These are phyloP conservation scores for Muscicapa comitata DNA, from an alignment of 2,797 vertebrate species.

Conservation along the genomic window DNA sequence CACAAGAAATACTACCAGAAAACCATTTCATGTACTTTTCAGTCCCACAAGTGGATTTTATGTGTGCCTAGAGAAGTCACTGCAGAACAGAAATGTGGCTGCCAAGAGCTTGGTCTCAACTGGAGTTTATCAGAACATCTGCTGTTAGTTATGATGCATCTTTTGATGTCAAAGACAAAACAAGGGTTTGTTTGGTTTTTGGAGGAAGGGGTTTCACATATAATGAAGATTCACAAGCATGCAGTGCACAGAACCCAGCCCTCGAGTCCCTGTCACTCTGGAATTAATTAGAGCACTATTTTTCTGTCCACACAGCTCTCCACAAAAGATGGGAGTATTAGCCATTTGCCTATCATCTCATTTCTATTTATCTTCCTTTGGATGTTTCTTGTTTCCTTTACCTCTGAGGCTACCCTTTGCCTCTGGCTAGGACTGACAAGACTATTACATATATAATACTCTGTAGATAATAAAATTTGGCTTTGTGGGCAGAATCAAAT, in stretches of 20 bases:
- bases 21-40: not conserved
- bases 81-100: not conserved
- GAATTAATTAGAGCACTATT: slow-evolving; percentile 23
- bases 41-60: not conserved
- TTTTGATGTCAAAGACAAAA: slow-evolving; percentile 52
- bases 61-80: not conserved
- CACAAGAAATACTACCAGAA: not conserved
- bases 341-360: slow-evolving; percentile 19
- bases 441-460: slow-evolving; percentile 6
- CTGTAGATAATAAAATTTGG: slow-evolving; percentile 37
- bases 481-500: slow-evolving; percentile 32
- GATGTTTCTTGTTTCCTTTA: slow-evolving; percentile 33
- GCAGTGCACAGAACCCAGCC: not conserved
- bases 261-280: not conserved
- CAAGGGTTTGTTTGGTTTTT: slow-evolving; percentile 37
- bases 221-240: slow-evolving; percentile 14
- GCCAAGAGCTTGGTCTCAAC: not conserved
- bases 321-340: not conserved
- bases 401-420: slow-evolving; percentile 30
- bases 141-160: not conserved
- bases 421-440: slow-evolving; percentile 20
- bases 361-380: slow-evolving; percentile 20
- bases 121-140: slow-evolving; percentile 30
- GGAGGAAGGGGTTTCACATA: slow-evolving; percentile 7
- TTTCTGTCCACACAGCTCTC: not conserved